Conservation (phyloP, 2,797 vertebrate species). For the Macropus fuliginosus region DNA sequence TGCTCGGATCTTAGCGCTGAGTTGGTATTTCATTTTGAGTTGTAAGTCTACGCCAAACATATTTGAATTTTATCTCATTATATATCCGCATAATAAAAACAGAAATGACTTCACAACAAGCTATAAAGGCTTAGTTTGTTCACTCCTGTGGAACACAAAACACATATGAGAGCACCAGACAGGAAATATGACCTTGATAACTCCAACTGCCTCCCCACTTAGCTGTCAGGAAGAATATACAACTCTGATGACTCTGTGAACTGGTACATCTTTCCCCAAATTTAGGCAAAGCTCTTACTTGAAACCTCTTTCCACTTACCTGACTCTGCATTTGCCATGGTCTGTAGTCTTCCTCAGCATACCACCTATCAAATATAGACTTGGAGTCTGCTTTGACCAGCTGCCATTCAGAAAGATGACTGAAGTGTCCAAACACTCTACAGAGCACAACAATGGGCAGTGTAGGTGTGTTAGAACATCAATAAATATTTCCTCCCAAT, state of each 20-base stretch:
- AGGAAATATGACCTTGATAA: not conserved
- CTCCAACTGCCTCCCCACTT: not conserved
- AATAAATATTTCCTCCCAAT: not conserved
- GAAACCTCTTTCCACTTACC: conserved; percentile 82
- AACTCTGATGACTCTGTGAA: not conserved
- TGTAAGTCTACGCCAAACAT: conserved; percentile 69
- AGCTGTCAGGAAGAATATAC: not conserved
- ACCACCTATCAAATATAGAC: conserved; percentile 96
- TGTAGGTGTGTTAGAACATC: not conserved
- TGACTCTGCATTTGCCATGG: conserved; percentile 97
- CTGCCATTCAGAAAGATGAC: conserved; percentile 99
- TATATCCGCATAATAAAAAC: conserved; percentile 56
- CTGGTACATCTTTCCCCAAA: not conserved
- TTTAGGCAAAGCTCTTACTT: not conserved
- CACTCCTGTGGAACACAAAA: conserved; percentile 25
- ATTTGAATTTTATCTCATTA: conserved; percentile 80
- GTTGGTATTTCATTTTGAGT: conserved; percentile 66
- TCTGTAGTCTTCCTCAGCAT: conserved; percentile 93
- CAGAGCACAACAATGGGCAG: conserved; percentile 59
- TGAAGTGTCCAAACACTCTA: conserved; percentile 98
- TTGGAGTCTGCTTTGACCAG: conserved; percentile 99
- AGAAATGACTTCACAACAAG: conserved; percentile 74
- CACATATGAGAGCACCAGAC: not conserved
- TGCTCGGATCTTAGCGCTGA: conserved; percentile 48
- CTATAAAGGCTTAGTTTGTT: conserved; percentile 49